These are phyloP conservation scores for Scarus forsteni DNA, from an alignment of 2,797 vertebrate species.

Conservation along the genomic window DNA sequence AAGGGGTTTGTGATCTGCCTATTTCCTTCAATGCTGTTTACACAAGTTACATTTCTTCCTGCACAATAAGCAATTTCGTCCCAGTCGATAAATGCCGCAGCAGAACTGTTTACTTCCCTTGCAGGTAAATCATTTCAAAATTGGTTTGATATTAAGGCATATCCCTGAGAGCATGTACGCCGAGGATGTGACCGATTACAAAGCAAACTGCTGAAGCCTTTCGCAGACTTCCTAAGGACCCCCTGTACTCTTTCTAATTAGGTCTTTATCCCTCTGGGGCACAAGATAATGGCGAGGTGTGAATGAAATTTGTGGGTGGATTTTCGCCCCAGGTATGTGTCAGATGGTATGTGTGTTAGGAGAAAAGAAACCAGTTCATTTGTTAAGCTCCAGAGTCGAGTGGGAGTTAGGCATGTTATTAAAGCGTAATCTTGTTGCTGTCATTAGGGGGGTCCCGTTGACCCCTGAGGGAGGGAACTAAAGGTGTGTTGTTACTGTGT, in stretches of 20 bases:
- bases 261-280: conserved; percentile 56
- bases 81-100: conserved; percentile 73
- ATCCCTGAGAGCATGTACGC: conserved; percentile 70
- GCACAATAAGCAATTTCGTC: conserved; percentile 76
- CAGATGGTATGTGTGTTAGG: conserved; percentile 29
- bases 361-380: conserved; percentile 49
- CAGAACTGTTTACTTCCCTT: conserved; percentile 80
- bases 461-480: conserved; percentile 9
- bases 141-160: conserved; percentile 79
- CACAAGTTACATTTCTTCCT: conserved; percentile 70
- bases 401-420: conserved; percentile 45
- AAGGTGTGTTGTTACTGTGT: background rate
- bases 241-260: conserved; percentile 75
- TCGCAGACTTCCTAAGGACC: conserved; percentile 57
- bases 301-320: conserved; percentile 56
- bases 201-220: conserved; percentile 71
- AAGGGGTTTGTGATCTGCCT: conserved; percentile 34
- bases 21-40: conserved; percentile 76
- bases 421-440: conserved; percentile 49
- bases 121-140: conserved; percentile 84
- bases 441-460: conserved; percentile 8
- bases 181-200: conserved; percentile 73
- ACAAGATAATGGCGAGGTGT: conserved; percentile 65
- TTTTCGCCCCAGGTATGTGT: conserved; percentile 34
- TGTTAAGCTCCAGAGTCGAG: conserved; percentile 50